These are phyloP conservation scores for Altica lythri DNA, from an alignment of 2,888 invertebrate species.

Conservation along the genomic window DNA sequence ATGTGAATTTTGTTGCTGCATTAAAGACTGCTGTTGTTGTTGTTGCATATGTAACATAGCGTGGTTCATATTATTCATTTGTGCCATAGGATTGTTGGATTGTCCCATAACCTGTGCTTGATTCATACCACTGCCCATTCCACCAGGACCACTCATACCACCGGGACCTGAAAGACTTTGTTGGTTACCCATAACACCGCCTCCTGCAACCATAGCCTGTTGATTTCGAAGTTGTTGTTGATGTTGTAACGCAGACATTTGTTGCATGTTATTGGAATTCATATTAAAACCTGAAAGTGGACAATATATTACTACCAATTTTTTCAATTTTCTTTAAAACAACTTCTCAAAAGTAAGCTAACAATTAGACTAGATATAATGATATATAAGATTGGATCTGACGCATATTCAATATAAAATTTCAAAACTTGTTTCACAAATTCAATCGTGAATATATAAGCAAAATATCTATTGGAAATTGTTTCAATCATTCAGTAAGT, in stretches of 20 bases:
- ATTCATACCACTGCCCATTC: slow-evolving; percentile 36
- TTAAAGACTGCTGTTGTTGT: slow-evolving; percentile 59
- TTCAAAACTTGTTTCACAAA: too few species aligned
- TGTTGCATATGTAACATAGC: slow-evolving; percentile 61
- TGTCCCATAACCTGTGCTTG: slow-evolving; percentile 49
- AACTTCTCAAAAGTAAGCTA: too few species aligned
- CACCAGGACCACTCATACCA: slow-evolving; percentile 7
- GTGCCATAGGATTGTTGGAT: slow-evolving; percentile 50
- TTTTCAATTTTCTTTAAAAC: too few species aligned
- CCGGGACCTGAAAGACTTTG: slow-evolving; percentile 7
- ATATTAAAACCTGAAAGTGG: slow-evolving; percentile 46
- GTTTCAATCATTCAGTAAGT: too few species aligned
- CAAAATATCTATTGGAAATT: too few species aligned
- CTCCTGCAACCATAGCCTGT: slow-evolving; percentile 52
- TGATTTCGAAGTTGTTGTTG: slow-evolving; percentile 59
- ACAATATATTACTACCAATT: neutral
- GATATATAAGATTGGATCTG: too few species aligned
- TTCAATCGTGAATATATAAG: too few species aligned
- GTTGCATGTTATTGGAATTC: slow-evolving; percentile 50
- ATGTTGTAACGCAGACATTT: slow-evolving; percentile 57
- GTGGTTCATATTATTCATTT: slow-evolving; percentile 58
- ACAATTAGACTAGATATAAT: too few species aligned
- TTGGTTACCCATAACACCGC: slow-evolving; percentile 33
- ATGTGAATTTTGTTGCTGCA: slow-evolving; percentile 57
- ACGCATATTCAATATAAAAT: too few species aligned